Evolutionary conservation across 2,888 invertebrate species (phyloP).

Genomic region (Eupithecia inturbata): DNA sequence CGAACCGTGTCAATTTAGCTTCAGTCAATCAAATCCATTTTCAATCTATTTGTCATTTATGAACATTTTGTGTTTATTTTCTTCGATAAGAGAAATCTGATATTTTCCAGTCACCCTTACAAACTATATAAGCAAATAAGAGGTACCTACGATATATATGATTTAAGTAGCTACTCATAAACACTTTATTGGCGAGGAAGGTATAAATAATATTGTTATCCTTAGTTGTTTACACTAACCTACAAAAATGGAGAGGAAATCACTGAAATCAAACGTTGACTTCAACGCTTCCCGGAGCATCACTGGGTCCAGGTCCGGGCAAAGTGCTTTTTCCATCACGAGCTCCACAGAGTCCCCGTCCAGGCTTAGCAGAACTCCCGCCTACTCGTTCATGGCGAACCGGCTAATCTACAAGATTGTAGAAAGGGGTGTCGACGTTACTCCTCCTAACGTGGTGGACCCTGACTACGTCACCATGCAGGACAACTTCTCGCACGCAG

Average conservation of each 20-base stretch:
- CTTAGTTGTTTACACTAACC: not conserved
- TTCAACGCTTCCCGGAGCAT: not conserved
- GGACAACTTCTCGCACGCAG: slow-evolving; percentile 67
- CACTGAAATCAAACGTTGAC: not conserved
- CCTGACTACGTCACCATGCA: slow-evolving; percentile 63
- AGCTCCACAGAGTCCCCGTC: slow-evolving; percentile 43
- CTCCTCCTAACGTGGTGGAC: slow-evolving; percentile 69
- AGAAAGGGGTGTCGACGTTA: slow-evolving; percentile 59
- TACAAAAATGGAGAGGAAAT: not conserved
- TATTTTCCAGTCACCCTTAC: not conserved
- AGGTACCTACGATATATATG: not conserved
- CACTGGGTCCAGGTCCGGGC: slow-evolving; percentile 3
- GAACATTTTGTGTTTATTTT: not conserved
- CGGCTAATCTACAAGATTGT: slow-evolving; percentile 60
- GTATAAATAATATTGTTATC: not conserved
- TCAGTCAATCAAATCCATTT: not conserved
- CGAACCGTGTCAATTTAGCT: not conserved
- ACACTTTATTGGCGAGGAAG: not conserved
- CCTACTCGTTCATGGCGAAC: slow-evolving; percentile 63
- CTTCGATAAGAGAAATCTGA: not conserved
- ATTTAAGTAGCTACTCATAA: not conserved
- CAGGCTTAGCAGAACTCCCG: slow-evolving; percentile 47
- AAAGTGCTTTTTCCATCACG: slow-evolving; percentile 36
- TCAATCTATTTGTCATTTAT: not conserved
- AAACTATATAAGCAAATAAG: not conserved